phyloP scores from a whole-genome alignment of 2,113 vertebrate species.

The Proteles cristata region DNA sequence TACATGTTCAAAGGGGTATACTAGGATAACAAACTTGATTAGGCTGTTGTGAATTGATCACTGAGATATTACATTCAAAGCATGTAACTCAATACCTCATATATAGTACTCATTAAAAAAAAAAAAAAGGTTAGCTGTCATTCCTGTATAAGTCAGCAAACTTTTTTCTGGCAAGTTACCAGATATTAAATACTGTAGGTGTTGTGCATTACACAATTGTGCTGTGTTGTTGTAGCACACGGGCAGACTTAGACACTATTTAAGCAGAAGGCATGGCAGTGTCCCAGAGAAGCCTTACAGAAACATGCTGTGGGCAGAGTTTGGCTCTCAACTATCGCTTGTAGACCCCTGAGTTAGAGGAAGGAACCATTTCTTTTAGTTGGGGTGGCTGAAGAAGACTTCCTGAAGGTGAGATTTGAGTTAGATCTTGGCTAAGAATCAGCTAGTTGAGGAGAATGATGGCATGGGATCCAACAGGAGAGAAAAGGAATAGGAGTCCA shows the following conservation, averaged over 20 bases:
- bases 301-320: neutral
- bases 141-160: neutral
- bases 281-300: neutral
- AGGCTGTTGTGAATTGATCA: neutral
- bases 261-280: rapidly evolving
- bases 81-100: neutral
- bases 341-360: neutral
- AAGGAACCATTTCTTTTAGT: neutral
- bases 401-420: neutral
- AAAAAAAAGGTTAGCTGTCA: neutral
- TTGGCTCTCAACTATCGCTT: neutral
- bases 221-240: neutral
- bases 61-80: neutral
- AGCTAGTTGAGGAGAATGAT: neutral
- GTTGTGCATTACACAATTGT: rapidly evolving
- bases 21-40: neutral
- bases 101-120: neutral
- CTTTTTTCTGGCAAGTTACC: neutral
- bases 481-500: neutral
- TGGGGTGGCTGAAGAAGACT: neutral
- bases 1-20: neutral
- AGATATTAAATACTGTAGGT: neutral
- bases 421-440: neutral
- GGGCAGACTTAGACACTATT: rapidly evolving
- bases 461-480: neutral